Evolutionary conservation across 2,797 vertebrate genomes (phyloP).

Genomic region (Esox lucius): DNA sequence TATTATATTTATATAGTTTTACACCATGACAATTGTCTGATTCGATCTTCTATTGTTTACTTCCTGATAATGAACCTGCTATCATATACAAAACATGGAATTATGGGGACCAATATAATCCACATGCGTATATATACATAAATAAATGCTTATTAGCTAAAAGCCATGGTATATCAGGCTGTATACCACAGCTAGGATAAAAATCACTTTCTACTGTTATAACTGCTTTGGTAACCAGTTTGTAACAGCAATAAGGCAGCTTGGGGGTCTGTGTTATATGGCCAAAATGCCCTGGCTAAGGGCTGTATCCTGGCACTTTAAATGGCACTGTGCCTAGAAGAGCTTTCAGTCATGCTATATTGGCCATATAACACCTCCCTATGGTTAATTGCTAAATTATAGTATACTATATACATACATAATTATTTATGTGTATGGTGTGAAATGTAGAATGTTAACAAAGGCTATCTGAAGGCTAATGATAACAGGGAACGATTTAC

Average conservation of each 20-base stretch:
- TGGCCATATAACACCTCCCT: too few relatives aligned
- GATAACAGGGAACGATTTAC: neutral
- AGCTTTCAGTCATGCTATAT: too few relatives aligned
- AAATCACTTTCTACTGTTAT: too few relatives aligned
- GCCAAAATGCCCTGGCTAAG: too few relatives aligned
- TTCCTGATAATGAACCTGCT: neutral
- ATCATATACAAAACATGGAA: neutral
- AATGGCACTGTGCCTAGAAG: too few relatives aligned
- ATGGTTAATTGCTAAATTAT: neutral
- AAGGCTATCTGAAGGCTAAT: neutral
- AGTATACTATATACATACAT: neutral
- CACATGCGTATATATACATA: neutral
- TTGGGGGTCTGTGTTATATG: too few relatives aligned
- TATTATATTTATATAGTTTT: conserved; percentile 17
- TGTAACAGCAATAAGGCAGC: too few relatives aligned
- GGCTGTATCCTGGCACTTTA: too few relatives aligned
- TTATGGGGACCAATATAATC: neutral
- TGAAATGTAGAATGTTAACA: neutral
- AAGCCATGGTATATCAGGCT: too few relatives aligned
- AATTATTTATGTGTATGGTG: neutral
- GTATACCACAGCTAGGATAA: too few relatives aligned
- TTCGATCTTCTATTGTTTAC: neutral
- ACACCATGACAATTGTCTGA: neutral
- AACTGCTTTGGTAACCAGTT: too few relatives aligned
- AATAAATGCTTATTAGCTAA: too few relatives aligned